These are phyloP conservation scores for Eriosoma lanigerum DNA, from an alignment of 1,140 invertebrate species.

Conservation along the genomic window DNA sequence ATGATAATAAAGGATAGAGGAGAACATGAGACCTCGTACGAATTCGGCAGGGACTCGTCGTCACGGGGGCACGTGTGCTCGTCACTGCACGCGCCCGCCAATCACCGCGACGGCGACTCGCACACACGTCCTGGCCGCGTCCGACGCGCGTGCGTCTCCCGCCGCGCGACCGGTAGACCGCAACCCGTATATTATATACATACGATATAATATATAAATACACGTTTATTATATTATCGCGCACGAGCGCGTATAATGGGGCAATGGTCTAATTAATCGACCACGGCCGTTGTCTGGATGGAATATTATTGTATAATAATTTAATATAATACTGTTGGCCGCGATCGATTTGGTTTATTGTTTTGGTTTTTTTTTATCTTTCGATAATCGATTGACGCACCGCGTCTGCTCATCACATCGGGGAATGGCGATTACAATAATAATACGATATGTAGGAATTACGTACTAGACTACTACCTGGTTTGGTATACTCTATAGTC, in stretches of 20 bases:
- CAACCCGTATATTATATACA: neutral
- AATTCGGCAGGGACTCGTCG: conserved; percentile 21
- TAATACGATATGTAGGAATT: no score
- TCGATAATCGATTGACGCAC: neutral
- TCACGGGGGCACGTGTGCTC: conserved; percentile 29
- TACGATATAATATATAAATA: no score
- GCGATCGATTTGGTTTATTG: neutral
- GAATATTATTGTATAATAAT: neutral
- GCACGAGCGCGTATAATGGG: conserved; percentile 4
- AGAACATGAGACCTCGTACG: neutral
- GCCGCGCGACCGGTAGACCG: neutral
- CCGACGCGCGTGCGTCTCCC: conserved; percentile 30
- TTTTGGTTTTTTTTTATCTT: neutral
- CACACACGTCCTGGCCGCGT: neutral
- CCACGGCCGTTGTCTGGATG: neutral
- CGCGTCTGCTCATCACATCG: no score
- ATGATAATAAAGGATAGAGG: neutral
- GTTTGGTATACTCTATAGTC: no score
- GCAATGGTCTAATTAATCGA: conserved; percentile 26
- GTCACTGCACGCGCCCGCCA: conserved; percentile 33
- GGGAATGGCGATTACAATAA: no score
- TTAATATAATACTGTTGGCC: neutral
- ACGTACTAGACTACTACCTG: no score
- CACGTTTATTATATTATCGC: conserved; percentile 10
- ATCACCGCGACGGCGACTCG: conserved; percentile 3